A percentile compares a stretch with the other conserved stretches of the same genome.
Evolutionary conservation across 2,797 vertebrate genomes (phyloP).

Genomic region (Onychomys leucogaster): DNA sequence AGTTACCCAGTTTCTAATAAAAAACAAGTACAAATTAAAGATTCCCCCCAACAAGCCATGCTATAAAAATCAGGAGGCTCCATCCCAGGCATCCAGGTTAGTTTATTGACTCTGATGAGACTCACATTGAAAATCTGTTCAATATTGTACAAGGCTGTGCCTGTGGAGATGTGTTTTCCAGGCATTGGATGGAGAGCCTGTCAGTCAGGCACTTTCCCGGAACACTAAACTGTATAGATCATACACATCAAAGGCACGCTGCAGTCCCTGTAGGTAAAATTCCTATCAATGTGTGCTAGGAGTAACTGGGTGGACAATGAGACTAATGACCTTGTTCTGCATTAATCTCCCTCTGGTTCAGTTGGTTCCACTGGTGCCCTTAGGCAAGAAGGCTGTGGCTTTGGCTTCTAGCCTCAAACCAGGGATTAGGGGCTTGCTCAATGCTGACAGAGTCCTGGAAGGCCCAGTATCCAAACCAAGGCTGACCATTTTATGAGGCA

Average conservation of each 20-base stretch:
- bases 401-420: constrained; percentile 67
- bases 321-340: constrained; percentile 71
- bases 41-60: not conserved
- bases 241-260: constrained; percentile 76
- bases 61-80: constrained; percentile 36
- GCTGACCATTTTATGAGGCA: not conserved
- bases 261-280: constrained; percentile 41
- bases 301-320: constrained; percentile 69
- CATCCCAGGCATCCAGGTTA: not conserved
- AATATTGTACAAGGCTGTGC: not conserved
- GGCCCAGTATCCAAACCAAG: not conserved
- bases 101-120: constrained; percentile 60
- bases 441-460: not conserved
- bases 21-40: constrained; percentile 35
- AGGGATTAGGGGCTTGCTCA: constrained; percentile 59
- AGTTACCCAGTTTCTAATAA: not conserved
- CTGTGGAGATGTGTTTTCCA: constrained; percentile 33
- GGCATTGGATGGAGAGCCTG: constrained; percentile 38
- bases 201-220: constrained; percentile 57
- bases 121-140: constrained; percentile 53
- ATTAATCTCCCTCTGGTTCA: constrained; percentile 60
- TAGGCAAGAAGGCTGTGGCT: constrained; percentile 70
- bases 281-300: constrained; percentile 57
- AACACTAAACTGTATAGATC: constrained; percentile 65
- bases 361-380: constrained; percentile 60